phyloP scores from a whole-genome alignment of 2,888 invertebrate species.

The Exephanes ischioxanthus region DNA sequence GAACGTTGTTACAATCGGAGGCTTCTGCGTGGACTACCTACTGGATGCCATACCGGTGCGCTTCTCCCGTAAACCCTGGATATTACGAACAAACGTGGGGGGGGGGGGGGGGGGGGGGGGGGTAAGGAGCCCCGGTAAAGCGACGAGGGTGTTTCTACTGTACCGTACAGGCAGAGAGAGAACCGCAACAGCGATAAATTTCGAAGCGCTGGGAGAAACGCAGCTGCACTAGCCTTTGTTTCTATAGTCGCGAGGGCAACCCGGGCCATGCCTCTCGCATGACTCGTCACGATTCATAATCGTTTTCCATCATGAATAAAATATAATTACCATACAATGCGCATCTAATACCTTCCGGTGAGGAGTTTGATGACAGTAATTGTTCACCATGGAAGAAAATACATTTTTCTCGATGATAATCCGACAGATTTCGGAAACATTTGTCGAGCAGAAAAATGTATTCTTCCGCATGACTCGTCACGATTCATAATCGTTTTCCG shows the following conservation, averaged over 20 bases:
- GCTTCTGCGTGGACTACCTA: slow-evolving; percentile 2
- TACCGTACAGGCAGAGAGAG: slow-evolving; percentile 16
- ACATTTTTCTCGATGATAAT: not conserved
- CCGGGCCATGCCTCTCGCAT: slow-evolving; percentile 52
- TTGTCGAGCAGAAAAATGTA: too few relatives aligned
- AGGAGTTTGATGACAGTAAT: not conserved
- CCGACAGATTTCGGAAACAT: too few relatives aligned
- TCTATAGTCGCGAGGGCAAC: slow-evolving; percentile 44
- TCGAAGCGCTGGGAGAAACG: slow-evolving; percentile 66
- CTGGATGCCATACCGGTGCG: slow-evolving; percentile 23
- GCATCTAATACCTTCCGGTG: not conserved
- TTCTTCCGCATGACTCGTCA: slow-evolving; percentile 60
- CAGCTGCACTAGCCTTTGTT: slow-evolving; percentile 58
- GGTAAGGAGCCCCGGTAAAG: slow-evolving; percentile 21
- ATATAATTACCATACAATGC: slow-evolving; percentile 47
- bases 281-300: slow-evolving; percentile 66
- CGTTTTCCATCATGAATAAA: slow-evolving; percentile 53
- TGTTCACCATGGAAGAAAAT: not conserved
- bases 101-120: not conserved
- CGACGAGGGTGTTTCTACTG: slow-evolving; percentile 50
- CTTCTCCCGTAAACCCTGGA: slow-evolving; percentile 36
- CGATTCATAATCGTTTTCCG: slow-evolving; percentile 62
- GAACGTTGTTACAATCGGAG: slow-evolving; percentile 19
- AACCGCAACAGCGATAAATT: slow-evolving; percentile 53
- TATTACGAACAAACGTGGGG: slow-evolving; percentile 36